These are phyloP conservation scores for Rotaria sp. DNA, from an alignment of 2,888 invertebrate genomes.

Conservation along the genomic window DNA sequence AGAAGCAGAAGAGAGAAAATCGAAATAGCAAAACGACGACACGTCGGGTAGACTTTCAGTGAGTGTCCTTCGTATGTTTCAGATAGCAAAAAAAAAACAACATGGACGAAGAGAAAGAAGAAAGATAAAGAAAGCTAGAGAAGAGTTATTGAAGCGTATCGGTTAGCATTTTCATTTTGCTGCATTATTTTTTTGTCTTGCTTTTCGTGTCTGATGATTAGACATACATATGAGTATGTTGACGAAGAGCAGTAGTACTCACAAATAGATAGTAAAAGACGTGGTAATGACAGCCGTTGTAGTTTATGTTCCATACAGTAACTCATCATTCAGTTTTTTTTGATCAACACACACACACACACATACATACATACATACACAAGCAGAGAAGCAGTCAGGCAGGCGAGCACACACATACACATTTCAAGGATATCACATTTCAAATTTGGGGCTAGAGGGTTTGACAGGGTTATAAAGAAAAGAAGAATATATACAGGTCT, in stretches of 20 bases:
- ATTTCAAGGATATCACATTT: slow-evolving; percentile 17
- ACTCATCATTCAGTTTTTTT: not conserved
- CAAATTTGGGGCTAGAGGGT: not conserved
- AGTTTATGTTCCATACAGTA: not conserved
- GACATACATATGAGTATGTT: not conserved
- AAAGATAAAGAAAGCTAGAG: slow-evolving; percentile 19
- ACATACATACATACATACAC: not conserved
- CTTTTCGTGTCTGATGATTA: not conserved
- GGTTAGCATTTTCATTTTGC: slow-evolving; percentile 22
- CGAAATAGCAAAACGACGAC: not conserved
- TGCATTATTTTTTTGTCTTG: not conserved
- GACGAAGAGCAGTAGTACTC: not conserved
- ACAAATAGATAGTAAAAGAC: not conserved
- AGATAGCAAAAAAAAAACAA: not conserved
- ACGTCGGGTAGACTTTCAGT: not conserved
- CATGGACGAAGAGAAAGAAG: not conserved
- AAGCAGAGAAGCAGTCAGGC: not conserved
- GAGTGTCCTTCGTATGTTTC: not conserved
- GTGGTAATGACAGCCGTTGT: not conserved
- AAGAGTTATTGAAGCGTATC: slow-evolving; percentile 6
- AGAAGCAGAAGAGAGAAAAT: not conserved
- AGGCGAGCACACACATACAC: not conserved
- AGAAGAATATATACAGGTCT: not conserved
- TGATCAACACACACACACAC: not conserved
- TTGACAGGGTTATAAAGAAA: not conserved